phyloP scores from a whole-genome alignment of 2,797 vertebrate species.

The Orestias chungarensis region DNA sequence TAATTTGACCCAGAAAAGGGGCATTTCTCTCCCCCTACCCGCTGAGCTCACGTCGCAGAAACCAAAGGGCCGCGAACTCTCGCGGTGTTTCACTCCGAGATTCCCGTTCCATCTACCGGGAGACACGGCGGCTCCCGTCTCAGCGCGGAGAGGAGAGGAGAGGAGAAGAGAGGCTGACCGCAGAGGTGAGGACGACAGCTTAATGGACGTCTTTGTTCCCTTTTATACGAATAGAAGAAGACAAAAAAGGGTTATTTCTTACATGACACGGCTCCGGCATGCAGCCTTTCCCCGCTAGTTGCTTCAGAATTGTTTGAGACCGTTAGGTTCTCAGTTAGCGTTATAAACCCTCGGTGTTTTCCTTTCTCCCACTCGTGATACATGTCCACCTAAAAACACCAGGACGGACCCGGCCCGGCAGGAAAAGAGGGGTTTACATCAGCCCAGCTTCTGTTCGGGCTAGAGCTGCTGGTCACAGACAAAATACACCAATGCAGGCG shows the following conservation, averaged over 20 bases:
- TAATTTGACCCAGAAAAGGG: conserved; percentile 72
- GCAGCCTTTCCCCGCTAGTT: neutral
- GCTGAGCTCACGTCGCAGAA: conserved; percentile 58
- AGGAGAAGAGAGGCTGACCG: conserved; percentile 14
- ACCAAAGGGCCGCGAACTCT: conserved; percentile 42
- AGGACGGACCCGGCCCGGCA: too few relatives aligned
- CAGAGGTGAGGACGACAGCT: conserved; percentile 44
- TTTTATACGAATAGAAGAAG: neutral
- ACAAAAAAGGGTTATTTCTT: neutral
- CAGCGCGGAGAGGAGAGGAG: conserved; percentile 14
- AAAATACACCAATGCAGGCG: neutral
- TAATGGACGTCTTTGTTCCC: neutral
- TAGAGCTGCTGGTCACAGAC: neutral
- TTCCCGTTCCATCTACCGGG: conserved; percentile 44
- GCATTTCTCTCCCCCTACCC: conserved; percentile 16
- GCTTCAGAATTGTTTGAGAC: conserved; percentile 22
- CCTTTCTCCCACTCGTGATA: neutral
- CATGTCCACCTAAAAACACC: neutral
- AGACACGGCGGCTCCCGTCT: conserved; percentile 37
- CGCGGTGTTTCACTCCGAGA: conserved; percentile 52
- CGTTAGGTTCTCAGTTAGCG: conserved; percentile 9
- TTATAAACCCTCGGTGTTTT: conserved; percentile 22
- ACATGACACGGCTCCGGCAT: neutral
- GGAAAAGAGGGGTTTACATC: conserved; percentile 25
- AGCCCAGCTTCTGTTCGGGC: neutral